Evolutionary conservation across 2,797 vertebrate genomes (phyloP), one percentile per base, ranked within the genome.

Genomic region (Remorina albescens): DNA sequence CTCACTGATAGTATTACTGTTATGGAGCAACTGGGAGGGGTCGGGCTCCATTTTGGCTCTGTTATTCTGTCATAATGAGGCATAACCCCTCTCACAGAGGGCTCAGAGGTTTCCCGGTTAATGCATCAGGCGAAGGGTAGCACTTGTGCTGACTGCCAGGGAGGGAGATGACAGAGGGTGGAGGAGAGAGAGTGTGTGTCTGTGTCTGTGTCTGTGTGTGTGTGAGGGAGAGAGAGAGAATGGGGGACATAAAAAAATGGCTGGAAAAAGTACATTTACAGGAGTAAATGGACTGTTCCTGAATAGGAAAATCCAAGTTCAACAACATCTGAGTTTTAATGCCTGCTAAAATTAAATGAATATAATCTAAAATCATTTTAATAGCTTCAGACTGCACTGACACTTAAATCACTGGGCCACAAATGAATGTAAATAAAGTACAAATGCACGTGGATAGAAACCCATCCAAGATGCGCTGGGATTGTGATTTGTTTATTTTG

Each of bases 61-160:
- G 78, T 90, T 86, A 88, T 86, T 86, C 79, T 47, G 58, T 78
- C 77, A 78, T 91, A 91, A 90, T 91, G 89, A 91, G 86, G 53
- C 74, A 81, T 87, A 88, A 90, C 86, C 75, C 70, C 77, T 75
- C 68, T 89, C 64, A 78, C 44, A 59, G 63, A 87, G 71, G 83
- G 83, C 75, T 82, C 74, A 42, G 61, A 73, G 62, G 71, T 65
- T 85, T 84, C 74, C 72, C 58, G 62, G 49, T 87, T 83, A 82
- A 86, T 82, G 67, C 59, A 62, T 68, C 39, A 60, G 71, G 69
- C 66, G 61, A 57, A 71, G 59, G 58, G 60, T 62, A 69, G 78
- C 32, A 37, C 51, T 53, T 58, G 36, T 79, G 80, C 76, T 67
- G 75, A 82, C 55, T 66, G 55, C 28, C 26, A 53, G 47, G 32